Evolutionary conservation across 2,888 invertebrate species (phyloP).

Genomic region (Pristionchus fissidentatus): DNA sequence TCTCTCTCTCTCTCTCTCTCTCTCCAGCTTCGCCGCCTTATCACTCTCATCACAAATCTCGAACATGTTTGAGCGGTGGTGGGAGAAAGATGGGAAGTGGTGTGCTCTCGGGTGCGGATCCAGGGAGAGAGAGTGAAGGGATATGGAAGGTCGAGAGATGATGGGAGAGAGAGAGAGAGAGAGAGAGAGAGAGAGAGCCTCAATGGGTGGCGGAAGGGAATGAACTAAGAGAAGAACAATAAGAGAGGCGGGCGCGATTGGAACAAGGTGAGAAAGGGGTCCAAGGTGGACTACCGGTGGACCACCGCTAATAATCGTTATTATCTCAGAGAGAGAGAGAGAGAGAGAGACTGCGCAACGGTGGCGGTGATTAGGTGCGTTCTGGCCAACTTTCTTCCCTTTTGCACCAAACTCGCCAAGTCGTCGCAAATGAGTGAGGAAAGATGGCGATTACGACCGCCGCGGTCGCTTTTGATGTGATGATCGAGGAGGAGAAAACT

Average conservation of each 20-base stretch:
- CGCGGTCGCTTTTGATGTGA: too few species aligned
- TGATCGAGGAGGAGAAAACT: background rate
- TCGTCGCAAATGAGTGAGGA: too few species aligned
- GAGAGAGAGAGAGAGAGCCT: background rate
- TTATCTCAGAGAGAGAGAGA: too few species aligned
- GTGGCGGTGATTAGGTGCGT: too few species aligned
- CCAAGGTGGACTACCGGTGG: background rate
- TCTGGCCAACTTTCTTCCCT: too few species aligned
- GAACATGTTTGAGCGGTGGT: slow-evolving; percentile 42
- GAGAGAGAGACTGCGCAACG: too few species aligned
- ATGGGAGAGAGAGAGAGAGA: background rate
- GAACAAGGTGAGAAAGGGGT: background rate
- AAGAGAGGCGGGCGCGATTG: background rate
- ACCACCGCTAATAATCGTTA: background rate
- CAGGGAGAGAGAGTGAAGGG: slow-evolving; percentile 15
- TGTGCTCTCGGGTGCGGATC: background rate
- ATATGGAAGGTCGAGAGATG: slow-evolving; percentile 5
- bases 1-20: background rate
- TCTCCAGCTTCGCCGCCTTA: slow-evolving; percentile 8
- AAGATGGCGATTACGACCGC: too few species aligned
- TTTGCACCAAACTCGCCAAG: too few species aligned
- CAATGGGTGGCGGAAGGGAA: background rate
- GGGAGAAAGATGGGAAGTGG: background rate
- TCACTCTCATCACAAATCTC: slow-evolving; percentile 34
- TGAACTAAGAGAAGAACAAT: background rate